A percentile compares a stretch with the other conserved stretches of the same genome.
Evolutionary conservation across 1,140 invertebrate species (phyloP).

Genomic region (Homarus americanus): DNA sequence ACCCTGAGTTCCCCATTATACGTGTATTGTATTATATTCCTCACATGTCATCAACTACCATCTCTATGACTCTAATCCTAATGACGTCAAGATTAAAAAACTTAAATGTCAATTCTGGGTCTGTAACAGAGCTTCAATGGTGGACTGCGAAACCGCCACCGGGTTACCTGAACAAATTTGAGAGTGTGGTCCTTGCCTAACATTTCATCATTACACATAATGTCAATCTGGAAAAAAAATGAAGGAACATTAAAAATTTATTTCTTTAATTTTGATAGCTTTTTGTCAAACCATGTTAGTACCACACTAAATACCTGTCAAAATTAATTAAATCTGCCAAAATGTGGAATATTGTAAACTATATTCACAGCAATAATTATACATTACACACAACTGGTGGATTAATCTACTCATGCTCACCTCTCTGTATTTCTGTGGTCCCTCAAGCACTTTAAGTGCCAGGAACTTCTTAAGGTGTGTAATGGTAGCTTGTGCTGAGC

Average conservation of each 20-base stretch:
- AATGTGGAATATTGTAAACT: no score
- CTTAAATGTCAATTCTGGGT: constrained; percentile 73
- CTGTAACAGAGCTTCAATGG: constrained; percentile 87
- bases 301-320: no score
- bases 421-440: constrained; percentile 96
- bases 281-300: neutral
- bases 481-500: constrained; percentile 97
- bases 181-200: constrained; percentile 99
- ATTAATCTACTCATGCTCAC: constrained; percentile 81
- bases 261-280: neutral
- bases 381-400: neutral
- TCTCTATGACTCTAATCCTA: neutral
- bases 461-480: constrained; percentile 98
- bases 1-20: no score
- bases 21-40: no score
- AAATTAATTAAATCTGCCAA: no score
- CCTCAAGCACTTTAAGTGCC: constrained; percentile 95
- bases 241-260: neutral
- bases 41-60: neutral
- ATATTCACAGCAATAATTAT: neutral
- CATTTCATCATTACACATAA: constrained; percentile 98
- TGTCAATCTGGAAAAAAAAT: constrained; percentile 89
- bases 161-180: constrained; percentile 98
- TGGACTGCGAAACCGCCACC: constrained; percentile 96
- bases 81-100: neutral